Percentiles rank a stretch among this genome's conserved stretches.
Conservation (phyloP, 1,140 invertebrate genomes). For the Drosophila miranda region DNA sequence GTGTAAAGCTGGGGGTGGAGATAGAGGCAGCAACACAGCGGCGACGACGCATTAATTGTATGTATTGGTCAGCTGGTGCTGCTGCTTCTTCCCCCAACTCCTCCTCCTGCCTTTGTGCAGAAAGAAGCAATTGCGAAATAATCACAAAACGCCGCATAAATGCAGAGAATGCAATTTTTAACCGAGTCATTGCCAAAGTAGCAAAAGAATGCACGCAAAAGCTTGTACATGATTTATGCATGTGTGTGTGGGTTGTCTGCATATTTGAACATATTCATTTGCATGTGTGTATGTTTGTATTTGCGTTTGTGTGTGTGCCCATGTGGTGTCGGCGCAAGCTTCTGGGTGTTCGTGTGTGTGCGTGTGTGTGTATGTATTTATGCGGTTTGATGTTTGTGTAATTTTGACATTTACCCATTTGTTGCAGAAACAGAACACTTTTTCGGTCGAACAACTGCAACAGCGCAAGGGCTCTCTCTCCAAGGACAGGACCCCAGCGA, state of each 20-base stretch:
- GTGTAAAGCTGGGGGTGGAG: no score
- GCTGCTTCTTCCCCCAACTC: constrained; percentile 1
- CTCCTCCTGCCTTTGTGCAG: constrained; percentile 14
- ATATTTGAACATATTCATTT: constrained; percentile 18
- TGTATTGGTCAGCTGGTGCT: no score
- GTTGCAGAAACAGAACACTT: no score
- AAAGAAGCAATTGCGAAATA: constrained; percentile 11
- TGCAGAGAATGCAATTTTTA: constrained; percentile 18
- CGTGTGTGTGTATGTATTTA: not conserved
- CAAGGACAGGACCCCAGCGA: no score
- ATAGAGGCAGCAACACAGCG: no score
- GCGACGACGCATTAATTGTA: no score
- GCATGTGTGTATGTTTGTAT: not conserved
- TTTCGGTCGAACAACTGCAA: no score
- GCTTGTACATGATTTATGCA: constrained; percentile 16
- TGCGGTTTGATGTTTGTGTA: no score
- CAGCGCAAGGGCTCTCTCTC: no score
- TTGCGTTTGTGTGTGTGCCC: no score
- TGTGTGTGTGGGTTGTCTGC: constrained; percentile 23
- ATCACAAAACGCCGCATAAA: constrained; percentile 18
- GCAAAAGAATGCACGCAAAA: constrained; percentile 10
- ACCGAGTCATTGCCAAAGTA: constrained; percentile 16
- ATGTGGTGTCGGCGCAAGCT: no score
- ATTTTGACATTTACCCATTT: no score
- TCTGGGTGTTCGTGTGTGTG: constrained; percentile 5